phyloP scores from a whole-genome alignment of 2,113 vertebrate species.

The Ceuthmochares aereus region DNA sequence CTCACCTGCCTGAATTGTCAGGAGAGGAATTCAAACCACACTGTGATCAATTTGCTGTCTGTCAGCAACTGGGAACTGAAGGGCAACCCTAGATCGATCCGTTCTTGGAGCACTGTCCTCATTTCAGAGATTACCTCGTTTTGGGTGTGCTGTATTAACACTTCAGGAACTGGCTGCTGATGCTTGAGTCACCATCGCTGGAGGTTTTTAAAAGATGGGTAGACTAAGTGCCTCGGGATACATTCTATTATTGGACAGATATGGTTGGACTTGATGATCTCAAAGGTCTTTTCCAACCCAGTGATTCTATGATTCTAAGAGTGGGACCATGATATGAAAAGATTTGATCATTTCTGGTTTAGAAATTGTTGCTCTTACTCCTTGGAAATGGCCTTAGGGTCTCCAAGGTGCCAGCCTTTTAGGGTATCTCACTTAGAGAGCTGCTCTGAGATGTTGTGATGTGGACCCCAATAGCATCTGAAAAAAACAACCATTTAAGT shows the following conservation, averaged over 20 bases:
- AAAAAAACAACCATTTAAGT: neutral
- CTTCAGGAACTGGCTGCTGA: neutral
- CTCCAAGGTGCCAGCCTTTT: neutral
- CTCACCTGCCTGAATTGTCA: neutral
- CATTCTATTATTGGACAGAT: no score
- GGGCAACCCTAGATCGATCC: constrained; percentile 14
- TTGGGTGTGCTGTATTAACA: neutral
- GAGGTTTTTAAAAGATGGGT: no score
- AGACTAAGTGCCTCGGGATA: no score
- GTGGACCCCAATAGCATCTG: neutral
- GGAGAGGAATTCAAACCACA: constrained; percentile 15
- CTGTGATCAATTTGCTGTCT: neutral
- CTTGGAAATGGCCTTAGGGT: neutral
- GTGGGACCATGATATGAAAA: neutral
- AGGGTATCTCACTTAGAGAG: neutral
- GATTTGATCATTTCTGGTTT: neutral
- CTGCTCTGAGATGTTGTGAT: neutral
- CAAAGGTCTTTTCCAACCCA: no score
- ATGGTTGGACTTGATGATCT: no score
- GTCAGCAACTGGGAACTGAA: neutral
- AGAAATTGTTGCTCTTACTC: neutral
- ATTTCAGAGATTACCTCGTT: neutral
- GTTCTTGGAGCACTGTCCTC: neutral
- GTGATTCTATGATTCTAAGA: neutral
- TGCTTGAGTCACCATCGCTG: no score